phyloP scores from a whole-genome alignment of 1,140 invertebrate genomes.

The Drosophila melanogaster region Release_6_plus_ISO1_MT NT_037436.4:18216501-18217000 shows the following conservation, averaged over 20 bases:
- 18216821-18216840: conserved; percentile 39
- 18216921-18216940: conserved; percentile 36
- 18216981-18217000: conserved; percentile 71
- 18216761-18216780: conserved; percentile 61
- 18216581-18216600: too few species aligned
- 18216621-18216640: conserved; percentile 16
- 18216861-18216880: conserved; percentile 71
- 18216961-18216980: conserved; percentile 50
- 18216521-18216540: too few species aligned
- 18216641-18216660: conserved; percentile 60
- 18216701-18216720: conserved; percentile 19
- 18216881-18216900: conserved; percentile 80
- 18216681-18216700: conserved; percentile 24
- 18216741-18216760: conserved; percentile 58
- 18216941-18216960: conserved; percentile 58
- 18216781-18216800: conserved; percentile 16
- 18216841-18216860: conserved; percentile 76
- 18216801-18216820: conserved; percentile 67
- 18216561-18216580: too few species aligned
- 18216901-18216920: conserved; percentile 78
- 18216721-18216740: conserved; percentile 3
- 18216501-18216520: too few species aligned
- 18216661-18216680: conserved; percentile 58
- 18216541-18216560: too few species aligned
- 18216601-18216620: not conserved